A percentile compares a stretch with the other conserved stretches of the same genome.
phyloP scores from a whole-genome alignment of 2,888 invertebrate genomes.

The Oscheius sp. region DNA sequence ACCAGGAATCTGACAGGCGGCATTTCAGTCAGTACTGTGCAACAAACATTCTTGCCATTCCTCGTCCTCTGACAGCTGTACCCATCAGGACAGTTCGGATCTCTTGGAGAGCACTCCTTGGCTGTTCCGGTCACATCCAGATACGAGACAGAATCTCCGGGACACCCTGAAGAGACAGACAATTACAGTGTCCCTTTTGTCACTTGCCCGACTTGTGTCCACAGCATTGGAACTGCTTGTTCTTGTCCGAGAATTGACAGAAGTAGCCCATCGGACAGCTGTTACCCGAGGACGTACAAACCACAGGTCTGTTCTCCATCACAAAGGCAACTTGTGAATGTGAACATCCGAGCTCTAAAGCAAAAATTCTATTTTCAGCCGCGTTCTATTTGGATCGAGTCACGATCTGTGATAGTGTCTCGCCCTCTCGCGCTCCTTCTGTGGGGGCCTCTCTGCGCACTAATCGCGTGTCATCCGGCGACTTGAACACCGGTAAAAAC shows the following conservation, averaged over 20 bases:
- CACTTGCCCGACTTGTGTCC: constrained; percentile 57
- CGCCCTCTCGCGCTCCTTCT: constrained; percentile 12
- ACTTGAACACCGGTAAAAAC: constrained; percentile 34
- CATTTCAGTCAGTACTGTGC: constrained; percentile 46
- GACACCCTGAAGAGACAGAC: constrained; percentile 54
- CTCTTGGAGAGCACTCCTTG: constrained; percentile 51
- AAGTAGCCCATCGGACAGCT: constrained; percentile 68
- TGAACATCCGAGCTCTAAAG: constrained; percentile 65
- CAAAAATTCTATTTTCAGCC: constrained; percentile 7
- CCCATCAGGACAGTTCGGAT: constrained; percentile 61
- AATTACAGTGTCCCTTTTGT: not conserved
- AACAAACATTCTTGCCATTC: constrained; percentile 57
- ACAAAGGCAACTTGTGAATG: constrained; percentile 65
- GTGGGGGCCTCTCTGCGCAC: constrained; percentile 11
- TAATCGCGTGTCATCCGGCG: constrained; percentile 37
- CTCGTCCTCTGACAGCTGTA: constrained; percentile 58
- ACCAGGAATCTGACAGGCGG: constrained; percentile 9
- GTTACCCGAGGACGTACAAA: constrained; percentile 54
- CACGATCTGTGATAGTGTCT: constrained; percentile 8
- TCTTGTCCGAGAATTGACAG: constrained; percentile 69
- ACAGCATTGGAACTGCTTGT: constrained; percentile 69
- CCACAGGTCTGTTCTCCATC: constrained; percentile 47
- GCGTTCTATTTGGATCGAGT: not conserved
- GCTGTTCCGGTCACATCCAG: constrained; percentile 61
- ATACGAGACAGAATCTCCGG: constrained; percentile 63